Conservation (phyloP, 92 coral and sea anemone species). For the Plumapathes pennacea region DNA sequence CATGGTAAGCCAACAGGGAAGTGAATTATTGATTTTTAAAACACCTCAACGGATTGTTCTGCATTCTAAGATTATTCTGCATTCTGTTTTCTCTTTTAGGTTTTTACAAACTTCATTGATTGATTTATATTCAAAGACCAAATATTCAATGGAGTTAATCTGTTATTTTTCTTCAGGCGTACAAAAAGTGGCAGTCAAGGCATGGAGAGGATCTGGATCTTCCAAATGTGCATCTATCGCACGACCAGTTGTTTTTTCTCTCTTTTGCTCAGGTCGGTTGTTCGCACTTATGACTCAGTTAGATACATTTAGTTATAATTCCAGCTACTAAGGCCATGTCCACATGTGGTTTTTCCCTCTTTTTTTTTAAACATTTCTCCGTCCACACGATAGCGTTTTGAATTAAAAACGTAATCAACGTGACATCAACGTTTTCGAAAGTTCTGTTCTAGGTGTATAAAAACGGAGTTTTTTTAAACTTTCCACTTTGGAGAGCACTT, state of each 20-base stretch:
- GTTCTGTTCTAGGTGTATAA: too few species aligned
- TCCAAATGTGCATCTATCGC: slow-evolving; percentile 30
- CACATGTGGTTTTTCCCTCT: not conserved
- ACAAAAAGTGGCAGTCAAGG: slow-evolving; percentile 18
- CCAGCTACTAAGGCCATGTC: not conserved
- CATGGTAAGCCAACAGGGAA: slow-evolving; percentile 31
- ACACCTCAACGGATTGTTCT: too few species aligned
- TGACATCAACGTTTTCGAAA: too few species aligned
- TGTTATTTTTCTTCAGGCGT: slow-evolving; percentile 41
- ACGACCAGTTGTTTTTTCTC: slow-evolving; percentile 54
- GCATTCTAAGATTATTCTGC: too few species aligned
- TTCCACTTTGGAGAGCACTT: too few species aligned
- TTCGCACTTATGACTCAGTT: not conserved
- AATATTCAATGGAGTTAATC: not conserved
- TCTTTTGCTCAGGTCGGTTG: slow-evolving; percentile 62
- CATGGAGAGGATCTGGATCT: slow-evolving; percentile 36
- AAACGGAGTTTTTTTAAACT: too few species aligned
- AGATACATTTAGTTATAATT: not conserved
- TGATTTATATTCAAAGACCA: too few species aligned
- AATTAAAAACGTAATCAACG: too few species aligned
- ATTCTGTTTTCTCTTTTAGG: too few species aligned
- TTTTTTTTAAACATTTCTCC: not conserved
- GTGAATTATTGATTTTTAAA: too few species aligned
- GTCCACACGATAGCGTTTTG: too few species aligned
- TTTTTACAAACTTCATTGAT: too few species aligned